These are phyloP conservation scores for Diachasmimorpha longicaudata DNA, from an alignment of 1,140 invertebrate species.

Conservation along the genomic window DNA sequence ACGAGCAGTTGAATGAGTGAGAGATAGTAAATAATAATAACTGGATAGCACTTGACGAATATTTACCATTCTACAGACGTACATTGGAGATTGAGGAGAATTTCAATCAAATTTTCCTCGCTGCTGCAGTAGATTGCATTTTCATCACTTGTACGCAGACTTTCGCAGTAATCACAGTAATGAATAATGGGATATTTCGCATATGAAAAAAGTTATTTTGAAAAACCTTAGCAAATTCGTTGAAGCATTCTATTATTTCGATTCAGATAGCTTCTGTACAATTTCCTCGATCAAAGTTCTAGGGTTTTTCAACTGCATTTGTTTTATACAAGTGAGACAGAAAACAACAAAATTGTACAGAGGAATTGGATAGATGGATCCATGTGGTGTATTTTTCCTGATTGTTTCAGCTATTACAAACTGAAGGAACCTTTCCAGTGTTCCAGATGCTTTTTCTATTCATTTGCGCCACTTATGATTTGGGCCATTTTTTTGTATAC, in stretches of 20 bases:
- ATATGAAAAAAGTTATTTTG: too few relatives aligned
- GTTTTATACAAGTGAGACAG: too few relatives aligned
- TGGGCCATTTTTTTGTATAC: conserved; percentile 19
- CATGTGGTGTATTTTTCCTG: background rate
- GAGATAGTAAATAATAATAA: background rate
- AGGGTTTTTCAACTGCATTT: too few relatives aligned
- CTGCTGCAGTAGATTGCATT: background rate
- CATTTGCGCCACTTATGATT: conserved; percentile 14
- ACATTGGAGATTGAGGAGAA: background rate
- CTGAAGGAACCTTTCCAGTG: conserved; percentile 10
- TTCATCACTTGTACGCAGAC: background rate
- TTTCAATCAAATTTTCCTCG: background rate
- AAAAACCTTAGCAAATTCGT: too few relatives aligned
- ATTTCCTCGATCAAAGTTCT: too few relatives aligned
- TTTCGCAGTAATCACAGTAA: background rate
- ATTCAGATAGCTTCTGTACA: too few relatives aligned
- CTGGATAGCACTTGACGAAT: too few relatives aligned
- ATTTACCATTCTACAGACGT: background rate
- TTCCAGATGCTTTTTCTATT: conserved; percentile 18
- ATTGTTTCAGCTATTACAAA: background rate
- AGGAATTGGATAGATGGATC: too few relatives aligned
- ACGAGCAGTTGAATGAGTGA: conserved; percentile 36
- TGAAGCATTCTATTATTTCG: too few relatives aligned
- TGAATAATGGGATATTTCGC: background rate
- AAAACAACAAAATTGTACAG: too few relatives aligned